A percentile compares a stretch with the other conserved stretches of the same genome.
phyloP scores from a whole-genome alignment of 2,797 vertebrate species.

The Loriculus beryllinus region DNA sequence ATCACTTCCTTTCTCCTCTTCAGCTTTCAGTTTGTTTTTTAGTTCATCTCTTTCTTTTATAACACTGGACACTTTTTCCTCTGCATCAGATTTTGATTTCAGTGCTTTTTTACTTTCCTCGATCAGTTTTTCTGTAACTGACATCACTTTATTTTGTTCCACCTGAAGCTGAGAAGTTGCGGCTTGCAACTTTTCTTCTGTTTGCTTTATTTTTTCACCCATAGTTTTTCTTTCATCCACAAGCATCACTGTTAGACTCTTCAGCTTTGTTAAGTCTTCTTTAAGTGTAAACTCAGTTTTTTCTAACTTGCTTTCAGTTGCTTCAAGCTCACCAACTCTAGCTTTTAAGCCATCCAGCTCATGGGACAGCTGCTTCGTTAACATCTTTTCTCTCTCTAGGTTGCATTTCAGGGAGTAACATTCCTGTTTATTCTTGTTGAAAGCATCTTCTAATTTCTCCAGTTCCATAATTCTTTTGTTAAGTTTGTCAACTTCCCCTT shows the following conservation, averaged over 20 bases:
- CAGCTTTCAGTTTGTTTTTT: conserved; percentile 84
- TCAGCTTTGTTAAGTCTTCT: conserved; percentile 94
- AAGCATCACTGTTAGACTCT: conserved; percentile 94
- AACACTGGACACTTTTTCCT: conserved; percentile 88
- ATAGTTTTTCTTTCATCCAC: conserved; percentile 93
- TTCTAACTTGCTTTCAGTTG: conserved; percentile 84
- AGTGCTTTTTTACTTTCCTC: conserved; percentile 94
- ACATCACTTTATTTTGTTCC: conserved; percentile 92
- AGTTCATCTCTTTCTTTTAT: conserved; percentile 91
- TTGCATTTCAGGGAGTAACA: conserved; percentile 87
- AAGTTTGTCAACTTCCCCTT: conserved; percentile 89
- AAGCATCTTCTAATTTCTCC: conserved; percentile 93
- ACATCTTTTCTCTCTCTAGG: conserved; percentile 89
- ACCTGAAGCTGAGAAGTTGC: conserved; percentile 87
- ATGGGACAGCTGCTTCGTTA: conserved; percentile 87
- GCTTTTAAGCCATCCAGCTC: conserved; percentile 89
- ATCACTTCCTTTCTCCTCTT: conserved; percentile 90
- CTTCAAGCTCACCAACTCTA: conserved; percentile 89
- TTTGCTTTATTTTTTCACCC: conserved; percentile 91
- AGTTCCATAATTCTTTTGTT: conserved; percentile 92
- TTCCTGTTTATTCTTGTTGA: conserved; percentile 94
- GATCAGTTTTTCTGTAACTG: conserved; percentile 91
- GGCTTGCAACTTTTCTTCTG: conserved; percentile 90
- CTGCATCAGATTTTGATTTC: conserved; percentile 90
- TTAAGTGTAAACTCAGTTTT: conserved; percentile 89